These are phyloP conservation scores for Raja brachyura DNA, from an alignment of 2,113 vertebrate species.

Conservation along the genomic window DNA sequence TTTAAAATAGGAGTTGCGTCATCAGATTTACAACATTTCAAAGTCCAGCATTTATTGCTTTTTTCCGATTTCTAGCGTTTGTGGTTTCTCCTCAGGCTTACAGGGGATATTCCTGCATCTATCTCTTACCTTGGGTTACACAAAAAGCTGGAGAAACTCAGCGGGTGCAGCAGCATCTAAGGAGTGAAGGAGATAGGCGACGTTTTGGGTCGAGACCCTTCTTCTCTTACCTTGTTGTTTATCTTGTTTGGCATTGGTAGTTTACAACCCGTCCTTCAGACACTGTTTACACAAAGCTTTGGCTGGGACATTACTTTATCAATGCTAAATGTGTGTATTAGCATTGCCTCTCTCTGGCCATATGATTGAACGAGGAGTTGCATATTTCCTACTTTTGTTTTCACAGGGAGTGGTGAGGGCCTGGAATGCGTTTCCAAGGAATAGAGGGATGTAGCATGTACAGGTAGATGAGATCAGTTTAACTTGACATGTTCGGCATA, in stretches of 20 bases:
- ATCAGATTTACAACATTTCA: not conserved
- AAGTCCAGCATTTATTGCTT: not conserved
- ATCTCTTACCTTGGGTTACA: not conserved
- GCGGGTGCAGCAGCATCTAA: too few relatives aligned
- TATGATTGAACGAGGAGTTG: not conserved
- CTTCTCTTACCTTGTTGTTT: not conserved
- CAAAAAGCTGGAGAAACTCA: too few relatives aligned
- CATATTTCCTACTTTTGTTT: not conserved
- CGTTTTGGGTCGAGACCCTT: too few relatives aligned
- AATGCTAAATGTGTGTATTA: not conserved
- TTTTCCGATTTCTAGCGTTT: not conserved
- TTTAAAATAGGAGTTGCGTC: not conserved
- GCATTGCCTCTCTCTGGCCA: not conserved
- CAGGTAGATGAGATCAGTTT: too few relatives aligned
- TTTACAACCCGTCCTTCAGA: not conserved
- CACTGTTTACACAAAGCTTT: not conserved
- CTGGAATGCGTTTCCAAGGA: too few relatives aligned
- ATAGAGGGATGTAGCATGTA: too few relatives aligned
- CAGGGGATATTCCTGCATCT: not conserved
- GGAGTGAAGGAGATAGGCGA: too few relatives aligned
- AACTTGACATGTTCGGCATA: too few relatives aligned
- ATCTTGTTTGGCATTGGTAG: not conserved
- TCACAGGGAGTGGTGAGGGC: too few relatives aligned
- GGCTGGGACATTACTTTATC: not conserved
- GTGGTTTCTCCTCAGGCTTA: not conserved